Evolutionary conservation across 2,113 vertebrate species (phyloP).

Genomic region (Hippoglossus stenolepis): DNA sequence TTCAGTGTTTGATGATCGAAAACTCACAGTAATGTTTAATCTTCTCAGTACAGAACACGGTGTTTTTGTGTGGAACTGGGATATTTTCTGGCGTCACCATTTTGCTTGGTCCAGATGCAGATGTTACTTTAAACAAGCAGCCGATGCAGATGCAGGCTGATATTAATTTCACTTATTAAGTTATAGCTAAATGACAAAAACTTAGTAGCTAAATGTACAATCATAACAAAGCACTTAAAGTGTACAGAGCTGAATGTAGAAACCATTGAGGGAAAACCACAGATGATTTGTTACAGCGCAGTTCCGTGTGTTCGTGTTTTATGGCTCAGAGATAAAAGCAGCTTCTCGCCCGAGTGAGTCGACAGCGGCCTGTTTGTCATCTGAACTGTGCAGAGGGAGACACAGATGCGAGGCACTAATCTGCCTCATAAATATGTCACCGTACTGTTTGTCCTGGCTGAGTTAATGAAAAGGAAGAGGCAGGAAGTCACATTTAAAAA

Average conservation of each 20-base stretch:
- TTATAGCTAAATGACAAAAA: too few relatives aligned
- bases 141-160: background rate
- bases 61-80: background rate
- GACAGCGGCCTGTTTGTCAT: slow-evolving; percentile 41
- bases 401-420: slow-evolving; percentile 32
- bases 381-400: slow-evolving; percentile 18
- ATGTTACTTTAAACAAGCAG: background rate
- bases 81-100: background rate
- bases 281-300: slow-evolving; percentile 1
- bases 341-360: slow-evolving; percentile 18
- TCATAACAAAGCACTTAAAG: background rate
- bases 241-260: background rate
- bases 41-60: background rate
- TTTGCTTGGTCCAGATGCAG: too few relatives aligned
- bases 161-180: too few relatives aligned
- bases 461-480: slow-evolving; percentile 3
- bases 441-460: slow-evolving; percentile 7
- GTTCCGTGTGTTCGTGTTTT: slow-evolving; percentile 27
- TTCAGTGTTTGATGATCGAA: background rate
- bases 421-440: slow-evolving; percentile 46
- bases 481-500: slow-evolving; percentile 9
- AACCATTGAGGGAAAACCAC: background rate
- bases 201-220: background rate
- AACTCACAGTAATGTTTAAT: background rate
- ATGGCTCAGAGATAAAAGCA: slow-evolving; percentile 46